These are phyloP conservation scores for Chelonia mydas DNA, from an alignment of 2,797 vertebrate genomes.

Conservation along the genomic window DNA sequence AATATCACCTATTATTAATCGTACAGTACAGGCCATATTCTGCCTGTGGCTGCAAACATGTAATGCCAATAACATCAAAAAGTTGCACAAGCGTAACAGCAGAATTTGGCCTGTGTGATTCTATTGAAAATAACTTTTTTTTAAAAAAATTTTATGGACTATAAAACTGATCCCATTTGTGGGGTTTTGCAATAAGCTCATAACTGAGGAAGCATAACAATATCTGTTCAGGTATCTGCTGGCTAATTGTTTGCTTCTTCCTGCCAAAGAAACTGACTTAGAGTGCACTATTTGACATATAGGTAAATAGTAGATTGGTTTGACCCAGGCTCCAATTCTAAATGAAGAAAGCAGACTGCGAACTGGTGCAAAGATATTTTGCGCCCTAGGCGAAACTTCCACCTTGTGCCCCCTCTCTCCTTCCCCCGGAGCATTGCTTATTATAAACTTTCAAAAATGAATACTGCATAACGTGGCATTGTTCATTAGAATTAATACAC, in stretches of 20 bases:
- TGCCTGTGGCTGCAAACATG: not conserved
- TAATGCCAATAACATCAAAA: not conserved
- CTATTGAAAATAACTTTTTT: not conserved
- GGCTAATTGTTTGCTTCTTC: not conserved
- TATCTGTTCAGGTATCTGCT: not conserved
- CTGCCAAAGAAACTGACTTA: not conserved
- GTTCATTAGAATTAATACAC: too few species aligned
- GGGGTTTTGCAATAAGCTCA: not conserved
- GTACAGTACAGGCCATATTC: not conserved
- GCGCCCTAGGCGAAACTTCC: too few species aligned
- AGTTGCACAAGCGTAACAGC: rapidly evolving
- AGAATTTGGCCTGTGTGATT: not conserved
- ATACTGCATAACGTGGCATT: too few species aligned
- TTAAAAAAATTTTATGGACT: not conserved
- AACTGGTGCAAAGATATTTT: too few species aligned
- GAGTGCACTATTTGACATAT: not conserved
- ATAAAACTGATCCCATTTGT: not conserved
- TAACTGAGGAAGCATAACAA: not conserved
- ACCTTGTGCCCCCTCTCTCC: too few species aligned
- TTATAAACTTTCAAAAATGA: too few species aligned
- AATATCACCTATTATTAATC: not conserved
- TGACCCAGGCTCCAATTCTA: not conserved
- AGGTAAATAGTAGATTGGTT: not conserved
- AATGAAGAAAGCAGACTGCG: not conserved
- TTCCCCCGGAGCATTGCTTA: too few species aligned